Evolutionary conservation across 2,113 vertebrate genomes (phyloP).

Genomic region (Mystacornis crossleyi): DNA sequence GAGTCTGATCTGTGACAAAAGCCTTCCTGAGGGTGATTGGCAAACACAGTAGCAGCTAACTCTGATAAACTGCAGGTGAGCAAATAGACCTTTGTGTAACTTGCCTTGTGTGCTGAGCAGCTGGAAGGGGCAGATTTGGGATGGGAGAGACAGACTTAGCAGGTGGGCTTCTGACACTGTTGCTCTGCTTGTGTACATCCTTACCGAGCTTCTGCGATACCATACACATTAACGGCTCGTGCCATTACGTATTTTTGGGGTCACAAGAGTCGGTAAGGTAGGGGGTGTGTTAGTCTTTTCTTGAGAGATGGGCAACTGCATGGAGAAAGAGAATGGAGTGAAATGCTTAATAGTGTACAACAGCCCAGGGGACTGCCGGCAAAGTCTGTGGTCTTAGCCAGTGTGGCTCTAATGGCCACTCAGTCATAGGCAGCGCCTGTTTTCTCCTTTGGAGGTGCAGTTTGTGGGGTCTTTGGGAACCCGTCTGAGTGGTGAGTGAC

Average conservation of each 20-base stretch:
- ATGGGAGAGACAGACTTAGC: background rate
- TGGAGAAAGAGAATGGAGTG: background rate
- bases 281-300: background rate
- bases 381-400: slow-evolving; percentile 31
- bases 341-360: background rate
- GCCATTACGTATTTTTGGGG: background rate
- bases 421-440: background rate
- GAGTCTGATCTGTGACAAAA: background rate
- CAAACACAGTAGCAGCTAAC: background rate
- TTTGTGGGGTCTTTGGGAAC: slow-evolving; percentile 4
- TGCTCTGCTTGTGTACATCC: background rate
- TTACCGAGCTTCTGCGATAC: background rate
- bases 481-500: background rate
- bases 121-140: background rate
- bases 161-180: background rate
- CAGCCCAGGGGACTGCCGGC: background rate
- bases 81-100: background rate
- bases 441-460: background rate
- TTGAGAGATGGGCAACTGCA: background rate
- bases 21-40: background rate
- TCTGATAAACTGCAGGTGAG: background rate
- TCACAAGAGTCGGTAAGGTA: background rate
- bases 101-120: background rate
- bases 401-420: background rate
- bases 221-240: background rate